Percentiles rank a stretch among this genome's conserved stretches.
These are phyloP conservation scores for Pogonocherus hispidulus DNA, from an alignment of 2,888 invertebrate species.

Conservation along the genomic window DNA sequence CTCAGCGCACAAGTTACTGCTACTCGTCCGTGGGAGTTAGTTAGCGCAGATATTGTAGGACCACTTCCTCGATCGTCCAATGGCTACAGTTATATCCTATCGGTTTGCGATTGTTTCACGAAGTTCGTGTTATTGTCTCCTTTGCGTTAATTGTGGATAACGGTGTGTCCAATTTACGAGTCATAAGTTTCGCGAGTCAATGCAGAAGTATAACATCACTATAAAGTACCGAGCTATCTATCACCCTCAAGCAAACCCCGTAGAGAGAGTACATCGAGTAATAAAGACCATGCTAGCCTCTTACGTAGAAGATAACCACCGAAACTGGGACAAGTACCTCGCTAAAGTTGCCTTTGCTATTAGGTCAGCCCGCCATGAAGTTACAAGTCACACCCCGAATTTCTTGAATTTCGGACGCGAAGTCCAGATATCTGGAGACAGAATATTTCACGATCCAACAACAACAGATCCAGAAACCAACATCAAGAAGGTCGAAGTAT, in stretches of 20 bases:
- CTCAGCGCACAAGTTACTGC: too few species aligned
- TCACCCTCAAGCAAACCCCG: constrained; percentile 57
- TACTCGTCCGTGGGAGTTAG: too few species aligned
- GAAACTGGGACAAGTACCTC: constrained; percentile 28
- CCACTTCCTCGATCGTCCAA: too few species aligned
- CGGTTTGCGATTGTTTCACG: too few species aligned
- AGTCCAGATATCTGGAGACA: constrained; percentile 11
- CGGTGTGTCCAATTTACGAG: constrained; percentile 20
- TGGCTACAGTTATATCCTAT: too few species aligned
- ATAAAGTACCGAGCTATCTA: constrained; percentile 52
- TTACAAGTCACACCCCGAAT: constrained; percentile 28
- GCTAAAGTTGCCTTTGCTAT: constrained; percentile 29
- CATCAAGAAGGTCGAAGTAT: too few species aligned
- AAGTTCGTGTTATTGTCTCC: too few species aligned
- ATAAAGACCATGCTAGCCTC: constrained; percentile 56
- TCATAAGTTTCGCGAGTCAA: constrained; percentile 19
- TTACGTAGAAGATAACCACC: constrained; percentile 41
- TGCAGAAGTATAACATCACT: constrained; percentile 17
- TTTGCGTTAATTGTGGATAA: constrained; percentile 36
- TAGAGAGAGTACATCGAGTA: constrained; percentile 56
- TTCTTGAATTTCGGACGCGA: constrained; percentile 37
- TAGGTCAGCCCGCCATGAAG: constrained; percentile 28
- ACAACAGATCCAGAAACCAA: too few species aligned
- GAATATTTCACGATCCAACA: background rate
- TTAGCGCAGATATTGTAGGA: too few species aligned